Evolutionary conservation across 2,113 vertebrate species (phyloP).

Genomic region (Ramphastos sulfuratus): DNA sequence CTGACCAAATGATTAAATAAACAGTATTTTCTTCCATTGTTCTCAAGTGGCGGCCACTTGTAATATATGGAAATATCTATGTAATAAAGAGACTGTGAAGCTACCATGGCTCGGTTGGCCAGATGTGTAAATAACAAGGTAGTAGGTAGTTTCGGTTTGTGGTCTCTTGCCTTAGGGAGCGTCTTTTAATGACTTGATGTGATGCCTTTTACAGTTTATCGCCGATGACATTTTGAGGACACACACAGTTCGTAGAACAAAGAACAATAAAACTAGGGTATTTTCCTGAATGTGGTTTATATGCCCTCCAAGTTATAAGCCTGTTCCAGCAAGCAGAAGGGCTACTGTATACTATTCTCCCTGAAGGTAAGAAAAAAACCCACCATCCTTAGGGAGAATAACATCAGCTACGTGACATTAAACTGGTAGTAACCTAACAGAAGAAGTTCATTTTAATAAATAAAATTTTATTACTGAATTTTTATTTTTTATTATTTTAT

Average conservation of each 20-base stretch:
- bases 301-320: conserved; percentile 3
- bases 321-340: conserved; percentile 35
- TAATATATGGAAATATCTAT: background rate
- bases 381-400: conserved; percentile 24
- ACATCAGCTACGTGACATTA: background rate
- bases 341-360: conserved; percentile 23
- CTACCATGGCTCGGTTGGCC: conserved; percentile 1
- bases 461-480: background rate
- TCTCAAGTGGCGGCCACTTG: background rate
- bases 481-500: background rate
- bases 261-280: conserved; percentile 71
- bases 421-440: background rate
- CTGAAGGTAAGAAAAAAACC: background rate
- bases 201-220: conserved; percentile 79
- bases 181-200: conserved; percentile 80
- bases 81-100: background rate
- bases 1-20: conserved; percentile 18
- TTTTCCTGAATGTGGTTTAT: conserved; percentile 63
- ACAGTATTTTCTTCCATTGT: background rate
- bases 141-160: conserved; percentile 61
- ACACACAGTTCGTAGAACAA: conserved; percentile 67
- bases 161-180: conserved; percentile 69
- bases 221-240: conserved; percentile 85
- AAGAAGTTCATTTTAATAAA: background rate
- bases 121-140: conserved; percentile 59